These are phyloP conservation scores for Morone saxatilis DNA, from an alignment of 2,113 vertebrate species.

Conservation along the genomic window DNA sequence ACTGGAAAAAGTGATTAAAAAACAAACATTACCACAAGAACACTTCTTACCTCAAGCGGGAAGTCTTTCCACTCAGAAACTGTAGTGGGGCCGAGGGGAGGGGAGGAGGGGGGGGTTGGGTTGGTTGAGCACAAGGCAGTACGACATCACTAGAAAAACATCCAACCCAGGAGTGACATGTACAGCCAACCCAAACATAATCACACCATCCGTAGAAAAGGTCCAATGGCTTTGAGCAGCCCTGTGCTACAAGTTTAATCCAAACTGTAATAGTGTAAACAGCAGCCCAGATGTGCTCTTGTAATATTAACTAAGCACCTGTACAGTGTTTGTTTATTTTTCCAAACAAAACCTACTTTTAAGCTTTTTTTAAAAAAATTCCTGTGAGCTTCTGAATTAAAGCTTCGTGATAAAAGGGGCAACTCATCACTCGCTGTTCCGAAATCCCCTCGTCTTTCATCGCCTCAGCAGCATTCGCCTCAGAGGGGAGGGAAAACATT, in stretches of 20 bases:
- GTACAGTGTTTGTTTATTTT: neutral
- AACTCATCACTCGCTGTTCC: conserved; percentile 3
- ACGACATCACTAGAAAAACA: conserved; percentile 51
- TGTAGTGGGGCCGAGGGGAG: neutral
- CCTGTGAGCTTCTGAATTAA: neutral
- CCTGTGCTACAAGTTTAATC: neutral
- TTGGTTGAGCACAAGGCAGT: conserved; percentile 4
- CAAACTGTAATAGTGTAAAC: neutral
- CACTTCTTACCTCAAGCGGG: neutral
- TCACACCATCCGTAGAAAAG: conserved; percentile 24
- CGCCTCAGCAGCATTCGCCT: neutral
- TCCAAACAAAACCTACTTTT: neutral
- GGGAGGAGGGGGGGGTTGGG: neutral
- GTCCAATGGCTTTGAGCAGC: neutral
- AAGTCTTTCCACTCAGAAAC: conserved; percentile 7
- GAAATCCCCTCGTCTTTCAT: conserved; percentile 2
- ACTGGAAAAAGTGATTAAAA: neutral
- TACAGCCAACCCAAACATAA: conserved; percentile 65
- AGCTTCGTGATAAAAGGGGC: neutral
- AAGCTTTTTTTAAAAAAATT: neutral
- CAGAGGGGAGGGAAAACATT: neutral
- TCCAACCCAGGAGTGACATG: conserved; percentile 47
- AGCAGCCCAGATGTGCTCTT: neutral
- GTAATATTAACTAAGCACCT: no score
- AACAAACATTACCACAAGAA: neutral